These are phyloP conservation scores for Columba livia DNA, from an alignment of 2,113 vertebrate species.

Conservation along the genomic window DNA sequence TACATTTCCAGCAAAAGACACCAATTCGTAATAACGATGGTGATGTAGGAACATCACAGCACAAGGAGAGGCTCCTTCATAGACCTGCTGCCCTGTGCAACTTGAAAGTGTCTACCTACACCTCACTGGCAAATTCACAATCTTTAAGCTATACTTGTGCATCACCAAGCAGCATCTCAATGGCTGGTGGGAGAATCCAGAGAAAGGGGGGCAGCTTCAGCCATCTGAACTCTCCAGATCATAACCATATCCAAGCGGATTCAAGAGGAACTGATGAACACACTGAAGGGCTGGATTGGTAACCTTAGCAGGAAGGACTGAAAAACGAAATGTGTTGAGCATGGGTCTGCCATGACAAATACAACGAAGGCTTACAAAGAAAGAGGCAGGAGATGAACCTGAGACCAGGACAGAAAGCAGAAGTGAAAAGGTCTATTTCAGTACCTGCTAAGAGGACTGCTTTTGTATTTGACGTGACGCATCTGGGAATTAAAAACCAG, in stretches of 20 bases:
- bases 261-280: background rate
- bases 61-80: background rate
- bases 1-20: background rate
- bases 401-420: background rate
- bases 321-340: background rate
- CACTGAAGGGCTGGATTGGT: background rate
- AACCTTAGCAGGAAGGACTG: background rate
- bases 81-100: background rate
- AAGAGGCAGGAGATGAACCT: background rate
- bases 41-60: background rate
- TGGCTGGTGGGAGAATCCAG: background rate
- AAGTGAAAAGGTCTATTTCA: background rate
- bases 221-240: background rate
- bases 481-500: background rate
- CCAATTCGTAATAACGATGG: background rate
- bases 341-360: background rate
- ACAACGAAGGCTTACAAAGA: background rate
- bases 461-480: background rate
- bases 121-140: background rate
- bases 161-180: background rate
- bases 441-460: background rate
- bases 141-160: background rate
- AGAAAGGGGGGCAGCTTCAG: background rate
- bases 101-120: rapidly evolving
- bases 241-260: background rate